These are phyloP conservation scores for Antheraea assamensis DNA, from an alignment of 2,888 invertebrate genomes.

Conservation along the genomic window DNA sequence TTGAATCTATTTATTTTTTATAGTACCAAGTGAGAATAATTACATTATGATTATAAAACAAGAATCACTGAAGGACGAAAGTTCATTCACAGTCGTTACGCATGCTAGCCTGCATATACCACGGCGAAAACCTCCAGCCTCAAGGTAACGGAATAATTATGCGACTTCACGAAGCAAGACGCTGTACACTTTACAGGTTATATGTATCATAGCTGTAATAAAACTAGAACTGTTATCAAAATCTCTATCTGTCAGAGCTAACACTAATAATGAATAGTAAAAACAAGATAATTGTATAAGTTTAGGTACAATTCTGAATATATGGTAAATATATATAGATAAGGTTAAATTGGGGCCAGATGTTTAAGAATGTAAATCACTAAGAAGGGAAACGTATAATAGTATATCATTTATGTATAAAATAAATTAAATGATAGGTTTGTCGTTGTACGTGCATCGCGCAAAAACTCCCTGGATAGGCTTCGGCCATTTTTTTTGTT, in stretches of 20 bases:
- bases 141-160: conserved; percentile 1
- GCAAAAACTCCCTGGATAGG: no score
- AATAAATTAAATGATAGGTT: no score
- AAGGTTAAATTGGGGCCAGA: background rate
- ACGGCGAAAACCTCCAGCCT: background rate
- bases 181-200: background rate
- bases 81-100: conserved; percentile 5
- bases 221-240: background rate
- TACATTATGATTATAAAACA: background rate
- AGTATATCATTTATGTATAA: background rate
- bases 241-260: background rate
- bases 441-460: no score
- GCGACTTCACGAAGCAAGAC: background rate
- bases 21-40: background rate
- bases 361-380: background rate
- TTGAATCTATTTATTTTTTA: background rate
- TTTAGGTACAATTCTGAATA: no score
- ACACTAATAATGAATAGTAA: background rate
- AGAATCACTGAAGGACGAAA: background rate
- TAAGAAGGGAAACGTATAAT: background rate
- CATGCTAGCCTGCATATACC: background rate
- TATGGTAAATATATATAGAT: no score
- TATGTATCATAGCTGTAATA: background rate
- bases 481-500: no score
- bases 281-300: no score